Percentiles rank a stretch among this genome's conserved stretches.
These are phyloP conservation scores for Anagyrus pseudococci DNA, from an alignment of 2,888 invertebrate species.

Conservation along the genomic window DNA sequence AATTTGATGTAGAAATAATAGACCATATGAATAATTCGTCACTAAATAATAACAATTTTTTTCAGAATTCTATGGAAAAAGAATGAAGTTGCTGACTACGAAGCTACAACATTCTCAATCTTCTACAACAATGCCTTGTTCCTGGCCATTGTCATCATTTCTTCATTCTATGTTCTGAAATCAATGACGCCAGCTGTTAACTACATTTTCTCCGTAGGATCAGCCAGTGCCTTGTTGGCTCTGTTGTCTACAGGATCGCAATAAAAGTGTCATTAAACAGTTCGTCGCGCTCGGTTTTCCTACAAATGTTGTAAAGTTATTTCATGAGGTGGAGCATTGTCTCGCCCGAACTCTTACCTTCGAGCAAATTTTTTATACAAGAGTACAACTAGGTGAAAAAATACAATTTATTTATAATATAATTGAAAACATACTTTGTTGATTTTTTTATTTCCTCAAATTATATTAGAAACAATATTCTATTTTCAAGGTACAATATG, in stretches of 20 bases:
- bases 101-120: constrained; percentile 97
- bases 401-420: constrained; percentile 46
- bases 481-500: no score
- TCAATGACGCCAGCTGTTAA: constrained; percentile 91
- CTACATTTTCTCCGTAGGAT: constrained; percentile 89
- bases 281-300: background rate
- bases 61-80: constrained; percentile 96
- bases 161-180: constrained; percentile 92
- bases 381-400: constrained; percentile 43
- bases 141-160: constrained; percentile 88
- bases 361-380: constrained; percentile 46
- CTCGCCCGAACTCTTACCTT: constrained; percentile 37
- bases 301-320: constrained; percentile 29
- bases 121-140: constrained; percentile 99
- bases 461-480: no score
- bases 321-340: constrained; percentile 37
- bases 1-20: background rate
- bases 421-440: constrained; percentile 22
- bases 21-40: background rate
- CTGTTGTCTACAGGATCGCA: constrained; percentile 93
- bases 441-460: background rate
- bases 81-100: constrained; percentile 99
- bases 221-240: constrained; percentile 89
- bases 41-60: constrained; percentile 37
- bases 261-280: constrained; percentile 56